Percentiles rank a stretch among this genome's conserved stretches.
phyloP scores from a whole-genome alignment of 2,113 vertebrate genomes.

The Columbina picui region DNA sequence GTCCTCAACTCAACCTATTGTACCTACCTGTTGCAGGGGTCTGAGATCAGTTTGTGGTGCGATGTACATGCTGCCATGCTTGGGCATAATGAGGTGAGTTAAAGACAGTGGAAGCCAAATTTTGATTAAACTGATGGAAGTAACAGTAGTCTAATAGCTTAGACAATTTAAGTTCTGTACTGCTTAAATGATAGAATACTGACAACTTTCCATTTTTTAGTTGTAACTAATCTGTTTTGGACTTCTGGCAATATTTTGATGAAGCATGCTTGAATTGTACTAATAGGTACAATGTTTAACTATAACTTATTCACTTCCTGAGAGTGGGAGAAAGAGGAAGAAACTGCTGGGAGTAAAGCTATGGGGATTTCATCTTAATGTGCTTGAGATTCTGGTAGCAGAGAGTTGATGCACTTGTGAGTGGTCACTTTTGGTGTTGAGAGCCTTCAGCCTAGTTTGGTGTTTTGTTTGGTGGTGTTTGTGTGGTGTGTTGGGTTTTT shows the following conservation, averaged over 20 bases:
- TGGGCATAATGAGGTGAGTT: conserved; percentile 34
- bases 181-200: background rate
- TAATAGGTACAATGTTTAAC: background rate
- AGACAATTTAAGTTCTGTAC: background rate
- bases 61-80: conserved; percentile 12
- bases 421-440: background rate
- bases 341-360: background rate
- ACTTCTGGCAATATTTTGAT: background rate
- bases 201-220: background rate
- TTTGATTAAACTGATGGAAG: background rate
- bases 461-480: background rate
- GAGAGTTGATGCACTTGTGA: background rate
- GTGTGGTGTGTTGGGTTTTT: too few species aligned
- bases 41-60: conserved; percentile 46
- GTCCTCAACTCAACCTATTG: conserved; percentile 38
- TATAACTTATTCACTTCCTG: background rate
- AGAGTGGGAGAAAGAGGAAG: background rate
- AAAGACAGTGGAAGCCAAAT: conserved; percentile 36
- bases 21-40: conserved; percentile 39
- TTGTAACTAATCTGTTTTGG: background rate
- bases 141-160: conserved; percentile 2
- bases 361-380: background rate
- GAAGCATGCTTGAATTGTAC: background rate
- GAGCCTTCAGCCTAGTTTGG: background rate
- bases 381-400: background rate